phyloP scores from a whole-genome alignment of 2,113 vertebrate species.

The Zootoca vivipara region DNA sequence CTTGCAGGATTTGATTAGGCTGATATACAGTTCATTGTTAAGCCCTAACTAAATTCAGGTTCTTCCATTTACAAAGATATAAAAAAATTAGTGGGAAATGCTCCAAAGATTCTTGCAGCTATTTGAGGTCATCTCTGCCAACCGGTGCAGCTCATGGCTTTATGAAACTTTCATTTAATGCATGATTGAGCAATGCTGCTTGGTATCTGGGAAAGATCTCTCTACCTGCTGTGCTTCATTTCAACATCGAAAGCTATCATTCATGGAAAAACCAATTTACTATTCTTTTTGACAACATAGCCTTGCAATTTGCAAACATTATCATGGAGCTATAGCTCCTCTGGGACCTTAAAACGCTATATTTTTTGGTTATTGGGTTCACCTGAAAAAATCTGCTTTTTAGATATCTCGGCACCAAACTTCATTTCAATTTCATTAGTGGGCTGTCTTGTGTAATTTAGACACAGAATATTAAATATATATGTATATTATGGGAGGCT shows the following conservation, averaged over 20 bases:
- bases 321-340: neutral
- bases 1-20: conserved; percentile 3
- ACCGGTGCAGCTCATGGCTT: conserved; percentile 11
- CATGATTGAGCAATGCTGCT: neutral
- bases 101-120: neutral
- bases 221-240: conserved; percentile 27
- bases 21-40: neutral
- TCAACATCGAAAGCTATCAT: conserved; percentile 9
- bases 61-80: conserved; percentile 6
- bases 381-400: conserved; percentile 29
- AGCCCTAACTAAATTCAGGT: neutral
- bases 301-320: conserved; percentile 21
- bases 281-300: neutral
- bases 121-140: conserved; percentile 22
- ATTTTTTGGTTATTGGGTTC: conserved; percentile 35
- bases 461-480: conserved; percentile 1
- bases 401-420: neutral
- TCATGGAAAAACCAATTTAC: conserved; percentile 28
- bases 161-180: conserved; percentile 30
- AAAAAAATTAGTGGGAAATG: conserved; percentile 17
- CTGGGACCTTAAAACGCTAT: conserved; percentile 12
- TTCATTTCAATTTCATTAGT: conserved; percentile 17
- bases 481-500: neutral
- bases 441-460: conserved; percentile 10
- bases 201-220: conserved; percentile 12